Base-by-base conservation (phyloP, 2,113 vertebrate genomes). In the Litocranius walleri region DNA sequence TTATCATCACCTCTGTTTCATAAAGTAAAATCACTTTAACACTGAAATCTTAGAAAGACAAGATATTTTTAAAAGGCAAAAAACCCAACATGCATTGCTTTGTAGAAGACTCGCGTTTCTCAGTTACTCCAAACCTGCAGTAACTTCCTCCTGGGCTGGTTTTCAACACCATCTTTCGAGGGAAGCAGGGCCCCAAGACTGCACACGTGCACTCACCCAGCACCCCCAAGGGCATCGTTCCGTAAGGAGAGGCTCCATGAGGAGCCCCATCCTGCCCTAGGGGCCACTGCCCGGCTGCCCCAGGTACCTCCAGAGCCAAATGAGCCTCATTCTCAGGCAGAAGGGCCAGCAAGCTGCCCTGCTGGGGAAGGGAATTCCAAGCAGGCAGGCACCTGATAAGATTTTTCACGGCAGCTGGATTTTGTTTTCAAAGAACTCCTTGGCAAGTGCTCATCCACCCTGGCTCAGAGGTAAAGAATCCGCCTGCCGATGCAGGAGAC, bases 161-260 rank as follows among this genome's bases (percentile, higher is more conserved):
- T n/a, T 19, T 15, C 45, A 19, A 19, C 29, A 5, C 3, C 11
- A n/a, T 17, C 36, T 67, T 89, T 61, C 9, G 0, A 48, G 21
- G 45, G 21, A 77, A 54, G 19, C 7, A 15, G 83, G 30, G 27
- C 71, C 57, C 14, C 1, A 19, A 19, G 15, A 30, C 17, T 10
- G 9, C 3, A 36, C 25, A 1, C 0, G 0, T 0, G 2, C 59
- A 27, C 19, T 4, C 40, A 7, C 30, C 25, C 52, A 1, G 45
- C 25, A 17, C 19, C 11, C 30, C 50, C 29, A 5, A 11, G 23
- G 92, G 33, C 12, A 0, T 7, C 1, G 0, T 30, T 74, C 30
- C 1, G 0, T 45, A 23, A 27, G 17, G 6, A 40, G 5, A 78
- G 6, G 17, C 64, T 15, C 23, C 25, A 1, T 0, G 1, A 3